Evolutionary conservation across 2,797 vertebrate genomes (phyloP).

Genomic region (Oryzias sinensis): DNA sequence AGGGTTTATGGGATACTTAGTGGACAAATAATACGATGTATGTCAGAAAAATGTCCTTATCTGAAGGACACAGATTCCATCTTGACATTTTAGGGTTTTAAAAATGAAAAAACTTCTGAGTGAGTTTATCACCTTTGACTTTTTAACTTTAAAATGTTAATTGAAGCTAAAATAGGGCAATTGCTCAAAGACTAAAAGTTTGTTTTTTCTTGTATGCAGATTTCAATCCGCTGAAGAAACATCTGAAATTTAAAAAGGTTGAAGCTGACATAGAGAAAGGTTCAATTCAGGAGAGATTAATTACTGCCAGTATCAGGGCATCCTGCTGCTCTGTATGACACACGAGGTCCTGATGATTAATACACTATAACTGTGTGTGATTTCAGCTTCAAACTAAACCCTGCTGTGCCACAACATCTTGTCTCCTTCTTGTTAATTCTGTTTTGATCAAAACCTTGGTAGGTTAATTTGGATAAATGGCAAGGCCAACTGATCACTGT

Average conservation of each 20-base stretch:
- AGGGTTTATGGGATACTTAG: too few relatives aligned
- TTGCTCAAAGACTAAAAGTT: neutral
- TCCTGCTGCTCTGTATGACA: slow-evolving; percentile 39
- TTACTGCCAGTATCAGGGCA: slow-evolving; percentile 22
- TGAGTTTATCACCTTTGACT: neutral
- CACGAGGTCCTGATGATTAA: slow-evolving; percentile 51
- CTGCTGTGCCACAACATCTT: slow-evolving; percentile 64
- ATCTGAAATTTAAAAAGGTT: slow-evolving; percentile 10
- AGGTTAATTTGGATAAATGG: slow-evolving; percentile 68
- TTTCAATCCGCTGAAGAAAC: slow-evolving; percentile 15
- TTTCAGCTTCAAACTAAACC: slow-evolving; percentile 30
- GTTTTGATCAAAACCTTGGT: slow-evolving; percentile 76
- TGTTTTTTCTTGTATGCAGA: neutral
- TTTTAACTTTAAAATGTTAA: neutral
- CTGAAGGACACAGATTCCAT: too few relatives aligned
- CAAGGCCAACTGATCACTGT: slow-evolving; percentile 68
- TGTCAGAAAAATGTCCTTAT: too few relatives aligned
- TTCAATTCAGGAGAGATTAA: slow-evolving; percentile 46
- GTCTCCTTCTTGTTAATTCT: slow-evolving; percentile 66
- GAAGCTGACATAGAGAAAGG: slow-evolving; percentile 13
- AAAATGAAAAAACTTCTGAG: neutral
- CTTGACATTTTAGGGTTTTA: neutral
- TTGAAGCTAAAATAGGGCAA: slow-evolving; percentile 1
- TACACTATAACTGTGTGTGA: slow-evolving; percentile 34
- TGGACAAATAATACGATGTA: too few relatives aligned